Conservation (phyloP, 2,797 vertebrate species). For the Neopelma chrysocephalum region DNA sequence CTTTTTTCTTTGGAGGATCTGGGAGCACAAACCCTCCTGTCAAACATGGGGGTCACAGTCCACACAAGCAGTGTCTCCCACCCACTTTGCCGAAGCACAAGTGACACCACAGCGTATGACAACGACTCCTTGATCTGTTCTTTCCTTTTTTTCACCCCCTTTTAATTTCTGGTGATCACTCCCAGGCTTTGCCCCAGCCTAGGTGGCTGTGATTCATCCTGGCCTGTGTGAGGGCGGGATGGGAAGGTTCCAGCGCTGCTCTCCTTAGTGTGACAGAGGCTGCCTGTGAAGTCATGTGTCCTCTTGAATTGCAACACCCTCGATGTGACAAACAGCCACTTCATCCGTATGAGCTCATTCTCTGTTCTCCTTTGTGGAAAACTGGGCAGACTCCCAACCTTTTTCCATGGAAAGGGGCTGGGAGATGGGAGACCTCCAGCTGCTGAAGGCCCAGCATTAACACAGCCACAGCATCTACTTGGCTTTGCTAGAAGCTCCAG, state of each 20-base stretch:
- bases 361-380: background rate
- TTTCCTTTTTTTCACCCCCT: no score
- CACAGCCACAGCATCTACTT: background rate
- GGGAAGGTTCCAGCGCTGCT: background rate
- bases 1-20: background rate
- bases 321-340: background rate
- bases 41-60: background rate
- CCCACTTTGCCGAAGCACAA: fast-evolving
- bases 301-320: background rate
- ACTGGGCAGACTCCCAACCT: background rate
- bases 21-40: background rate
- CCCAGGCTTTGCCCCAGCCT: background rate
- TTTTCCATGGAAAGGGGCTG: background rate
- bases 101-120: background rate
- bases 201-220: background rate
- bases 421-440: background rate
- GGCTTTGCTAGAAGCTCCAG: background rate
- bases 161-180: background rate
- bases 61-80: background rate
- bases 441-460: background rate
- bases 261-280: background rate
- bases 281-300: background rate
- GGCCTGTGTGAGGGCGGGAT: background rate
- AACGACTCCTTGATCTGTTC: background rate
- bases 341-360: background rate